Conservation (phyloP, 2,888 invertebrate genomes). For the Oxycera nigricornis region DNA sequence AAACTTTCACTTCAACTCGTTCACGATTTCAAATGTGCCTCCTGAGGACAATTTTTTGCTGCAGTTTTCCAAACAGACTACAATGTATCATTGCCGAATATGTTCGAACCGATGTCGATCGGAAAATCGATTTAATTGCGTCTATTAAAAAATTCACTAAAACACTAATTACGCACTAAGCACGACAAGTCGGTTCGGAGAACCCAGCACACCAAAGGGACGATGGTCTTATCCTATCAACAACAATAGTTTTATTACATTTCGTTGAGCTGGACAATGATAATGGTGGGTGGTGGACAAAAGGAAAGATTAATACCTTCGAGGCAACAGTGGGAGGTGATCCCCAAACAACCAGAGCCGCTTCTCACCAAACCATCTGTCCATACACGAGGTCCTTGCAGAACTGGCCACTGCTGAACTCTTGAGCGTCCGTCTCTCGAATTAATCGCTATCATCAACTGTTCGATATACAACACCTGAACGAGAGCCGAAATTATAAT, state of each 20-base stretch:
- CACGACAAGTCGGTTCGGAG: neutral
- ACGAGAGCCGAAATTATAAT: slow-evolving; percentile 8
- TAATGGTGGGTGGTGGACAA: neutral
- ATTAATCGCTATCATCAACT: neutral
- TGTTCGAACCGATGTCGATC: neutral
- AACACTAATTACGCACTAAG: neutral
- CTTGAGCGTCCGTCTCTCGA: neutral
- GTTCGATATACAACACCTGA: neutral
- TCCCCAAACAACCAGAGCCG: slow-evolving; percentile 90
- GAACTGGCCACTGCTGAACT: neutral
- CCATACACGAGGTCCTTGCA: slow-evolving; percentile 68
- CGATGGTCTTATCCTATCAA: neutral
- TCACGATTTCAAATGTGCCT: too few relatives aligned
- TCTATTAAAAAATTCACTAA: neutral
- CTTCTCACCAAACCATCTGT: slow-evolving; percentile 92
- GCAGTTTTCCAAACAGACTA: too few relatives aligned
- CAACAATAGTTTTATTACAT: neutral
- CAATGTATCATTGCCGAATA: neutral
- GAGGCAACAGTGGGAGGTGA: slow-evolving; percentile 83
- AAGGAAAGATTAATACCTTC: slow-evolving; percentile 68
- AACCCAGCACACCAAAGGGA: neutral
- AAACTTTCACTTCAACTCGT: neutral
- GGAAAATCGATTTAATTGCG: slow-evolving; percentile 7
- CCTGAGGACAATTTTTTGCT: too few relatives aligned
- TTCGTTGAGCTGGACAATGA: too few relatives aligned